Base-by-base conservation (phyloP, 2,888 invertebrate genomes). In the Trichogramma dendrolimi region DNA sequence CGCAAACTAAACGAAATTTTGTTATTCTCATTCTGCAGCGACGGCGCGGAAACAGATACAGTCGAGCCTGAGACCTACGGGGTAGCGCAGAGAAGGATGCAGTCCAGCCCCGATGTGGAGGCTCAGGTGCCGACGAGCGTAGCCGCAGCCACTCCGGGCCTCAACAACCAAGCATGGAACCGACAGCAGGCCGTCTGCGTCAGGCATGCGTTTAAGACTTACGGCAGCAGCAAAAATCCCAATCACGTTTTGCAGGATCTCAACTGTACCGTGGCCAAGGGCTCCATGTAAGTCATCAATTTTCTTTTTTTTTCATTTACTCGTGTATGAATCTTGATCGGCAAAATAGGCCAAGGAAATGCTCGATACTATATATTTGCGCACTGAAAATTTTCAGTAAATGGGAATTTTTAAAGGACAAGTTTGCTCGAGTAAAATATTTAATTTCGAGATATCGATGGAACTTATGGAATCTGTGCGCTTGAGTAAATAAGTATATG, bases 221-320 rank as follows among this genome's bases (percentile, higher is more conserved):
- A 93, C 78, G 95, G 95, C 68, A 89, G 89, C 71, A 91, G 90
- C 78, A 92, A 91, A 77, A 87, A 91, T 71, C 89, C 91, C 59
- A 91, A 92, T 77, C 90, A 91, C 70, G 94, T 95, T 52, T 84
- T 96, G 66, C 89, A 89, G 75, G 90, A 93, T 80, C 86, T 96
- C 67, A 91, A 91, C 81, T 93, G 96, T 91, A 94, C 94, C 61
- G 95, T 96, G 66, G 91, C 90, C 71, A 93, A 93, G 80, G 96
- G 95, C 73, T 92, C 94, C 68, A 96, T 96, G 95, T 95, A 81
- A 93, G 92, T 88, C 73, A 68, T 64, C 46, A 43, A 54, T 55
- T 51, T 27, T 40, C 41, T 46, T 40, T 43, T 38, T 54, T 55
- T 46, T 27, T 27, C 1, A 27, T 27, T 27, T 41, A 43, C 43